These are phyloP conservation scores for Tuta absoluta DNA, from an alignment of 2,888 invertebrate genomes.

Conservation along the genomic window DNA sequence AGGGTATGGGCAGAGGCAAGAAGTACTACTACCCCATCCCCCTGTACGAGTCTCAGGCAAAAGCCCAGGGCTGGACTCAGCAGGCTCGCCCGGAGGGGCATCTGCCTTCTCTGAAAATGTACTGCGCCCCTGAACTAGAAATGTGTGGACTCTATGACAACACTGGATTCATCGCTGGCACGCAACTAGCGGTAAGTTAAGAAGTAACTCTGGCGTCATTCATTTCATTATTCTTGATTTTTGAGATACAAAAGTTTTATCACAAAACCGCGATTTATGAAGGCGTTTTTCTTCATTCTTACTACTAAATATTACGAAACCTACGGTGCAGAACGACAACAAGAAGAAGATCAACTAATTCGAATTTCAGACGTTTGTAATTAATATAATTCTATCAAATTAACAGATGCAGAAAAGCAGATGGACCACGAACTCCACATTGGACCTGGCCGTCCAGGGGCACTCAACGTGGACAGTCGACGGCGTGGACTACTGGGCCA, in stretches of 20 bases:
- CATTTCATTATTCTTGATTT: not conserved
- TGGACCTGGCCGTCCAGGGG: slow-evolving; percentile 14
- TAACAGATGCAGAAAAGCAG: too few species aligned
- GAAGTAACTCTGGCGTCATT: too few species aligned
- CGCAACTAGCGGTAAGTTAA: slow-evolving; percentile 62
- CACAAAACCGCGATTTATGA: too few species aligned
- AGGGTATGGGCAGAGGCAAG: not conserved
- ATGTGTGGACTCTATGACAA: slow-evolving; percentile 54
- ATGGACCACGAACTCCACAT: too few species aligned
- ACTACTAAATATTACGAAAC: too few species aligned
- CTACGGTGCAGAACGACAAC: too few species aligned
- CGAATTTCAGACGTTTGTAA: not conserved
- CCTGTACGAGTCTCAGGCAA: not conserved
- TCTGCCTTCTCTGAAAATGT: slow-evolving; percentile 45
- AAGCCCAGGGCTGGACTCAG: not conserved
- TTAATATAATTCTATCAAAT: not conserved
- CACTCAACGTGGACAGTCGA: slow-evolving; percentile 3
- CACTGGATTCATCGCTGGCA: slow-evolving; percentile 48
- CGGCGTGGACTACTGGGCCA: not conserved
- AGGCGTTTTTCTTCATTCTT: too few species aligned
- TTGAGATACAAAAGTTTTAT: not conserved
- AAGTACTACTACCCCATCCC: slow-evolving; percentile 7
- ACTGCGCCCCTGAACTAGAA: slow-evolving; percentile 48
- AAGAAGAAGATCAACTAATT: too few species aligned
- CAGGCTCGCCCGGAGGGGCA: not conserved